Evolutionary conservation across 2,888 invertebrate species (phyloP).

Genomic region (Diarsia dahlii): DNA sequence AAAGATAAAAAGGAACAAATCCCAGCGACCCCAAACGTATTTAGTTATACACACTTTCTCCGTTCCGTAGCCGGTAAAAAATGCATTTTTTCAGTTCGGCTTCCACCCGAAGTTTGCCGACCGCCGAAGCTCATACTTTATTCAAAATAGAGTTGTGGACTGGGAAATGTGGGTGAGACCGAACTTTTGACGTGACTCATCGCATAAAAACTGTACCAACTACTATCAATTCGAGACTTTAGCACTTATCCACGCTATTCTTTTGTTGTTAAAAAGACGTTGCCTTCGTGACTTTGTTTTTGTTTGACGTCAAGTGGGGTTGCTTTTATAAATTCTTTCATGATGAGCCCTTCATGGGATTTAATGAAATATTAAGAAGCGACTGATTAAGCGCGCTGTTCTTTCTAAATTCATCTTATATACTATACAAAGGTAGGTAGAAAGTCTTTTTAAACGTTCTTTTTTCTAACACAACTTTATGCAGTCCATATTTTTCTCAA

Average conservation of each 20-base stretch:
- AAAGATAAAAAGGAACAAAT: constrained; percentile 43
- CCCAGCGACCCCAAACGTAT: constrained; percentile 54
- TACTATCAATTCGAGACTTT: constrained; percentile 70
- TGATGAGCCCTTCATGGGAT: not conserved
- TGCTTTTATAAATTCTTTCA: constrained; percentile 47
- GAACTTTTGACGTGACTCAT: constrained; percentile 70
- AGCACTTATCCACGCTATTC: constrained; percentile 61
- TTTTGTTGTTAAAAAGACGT: constrained; percentile 62
- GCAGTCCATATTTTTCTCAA: constrained; percentile 25
- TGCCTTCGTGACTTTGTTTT: constrained; percentile 31
- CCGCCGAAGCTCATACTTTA: constrained; percentile 71
- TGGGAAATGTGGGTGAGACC: constrained; percentile 69
- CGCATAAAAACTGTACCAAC: constrained; percentile 67
- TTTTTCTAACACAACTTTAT: constrained; percentile 36
- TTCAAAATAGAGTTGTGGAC: constrained; percentile 72
- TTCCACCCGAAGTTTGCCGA: constrained; percentile 65
- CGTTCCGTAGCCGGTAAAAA: constrained; percentile 60
- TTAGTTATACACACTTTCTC: constrained; percentile 62
- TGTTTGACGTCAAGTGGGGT: constrained; percentile 43
- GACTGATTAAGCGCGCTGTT: not conserved
- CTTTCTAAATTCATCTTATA: not conserved
- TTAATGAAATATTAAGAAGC: constrained; percentile 1
- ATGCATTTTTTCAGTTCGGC: constrained; percentile 67
- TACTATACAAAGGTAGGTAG: too few relatives aligned
- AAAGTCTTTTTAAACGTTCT: not conserved